Evolutionary conservation across 2,797 vertebrate genomes (phyloP).

Genomic region (Lacerta agilis): DNA sequence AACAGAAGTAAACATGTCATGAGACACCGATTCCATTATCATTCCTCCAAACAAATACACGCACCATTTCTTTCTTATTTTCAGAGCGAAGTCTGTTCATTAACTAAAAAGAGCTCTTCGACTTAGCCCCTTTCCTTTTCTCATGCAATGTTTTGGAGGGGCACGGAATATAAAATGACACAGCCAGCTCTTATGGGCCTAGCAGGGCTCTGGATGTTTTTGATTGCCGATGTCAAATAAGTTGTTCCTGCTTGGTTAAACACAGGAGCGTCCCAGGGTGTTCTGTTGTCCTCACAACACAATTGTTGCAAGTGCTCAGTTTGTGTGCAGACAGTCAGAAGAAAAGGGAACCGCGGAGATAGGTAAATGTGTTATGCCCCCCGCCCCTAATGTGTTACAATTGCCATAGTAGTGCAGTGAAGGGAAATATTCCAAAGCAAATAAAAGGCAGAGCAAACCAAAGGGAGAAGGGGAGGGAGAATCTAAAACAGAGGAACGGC

Average conservation of each 20-base stretch:
- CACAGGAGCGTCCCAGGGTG: background rate
- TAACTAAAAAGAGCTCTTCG: background rate
- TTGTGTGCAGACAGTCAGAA: no score
- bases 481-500: no score
- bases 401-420: no score
- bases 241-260: background rate
- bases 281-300: no score
- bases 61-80: slow-evolving; percentile 24
- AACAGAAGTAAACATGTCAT: slow-evolving; percentile 5
- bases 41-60: background rate
- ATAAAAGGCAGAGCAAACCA: no score
- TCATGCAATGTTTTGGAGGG: background rate
- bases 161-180: background rate
- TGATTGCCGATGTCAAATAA: background rate
- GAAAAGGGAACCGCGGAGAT: no score
- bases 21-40: background rate
- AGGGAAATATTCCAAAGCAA: no score
- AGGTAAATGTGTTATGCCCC: no score
- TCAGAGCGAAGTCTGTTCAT: background rate
- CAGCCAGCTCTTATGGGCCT: background rate
- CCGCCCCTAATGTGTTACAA: no score
- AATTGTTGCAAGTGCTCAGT: no score
- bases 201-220: background rate
- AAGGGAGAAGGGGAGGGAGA: no score
- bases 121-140: background rate